phyloP scores from a whole-genome alignment of 64 coral and sea anemone genomes.

The Orbicella faveolata region DNA sequence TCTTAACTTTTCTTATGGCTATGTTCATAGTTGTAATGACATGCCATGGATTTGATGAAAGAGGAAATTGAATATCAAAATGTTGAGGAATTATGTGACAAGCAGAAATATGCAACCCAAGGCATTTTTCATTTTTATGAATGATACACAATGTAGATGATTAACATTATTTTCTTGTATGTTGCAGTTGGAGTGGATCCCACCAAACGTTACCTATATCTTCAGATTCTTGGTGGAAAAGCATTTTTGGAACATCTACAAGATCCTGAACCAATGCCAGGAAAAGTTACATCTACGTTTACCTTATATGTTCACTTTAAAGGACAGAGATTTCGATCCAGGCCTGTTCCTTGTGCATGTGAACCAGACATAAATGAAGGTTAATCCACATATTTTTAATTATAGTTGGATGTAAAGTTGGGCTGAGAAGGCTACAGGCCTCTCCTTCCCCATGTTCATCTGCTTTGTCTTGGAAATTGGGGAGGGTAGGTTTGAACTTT shows the following conservation, averaged over 20 bases:
- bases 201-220: slow-evolving; percentile 89
- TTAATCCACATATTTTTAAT: background rate
- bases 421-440: no score
- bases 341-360: slow-evolving; percentile 95
- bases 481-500: no score
- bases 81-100: no score
- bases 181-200: slow-evolving; percentile 86
- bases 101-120: no score
- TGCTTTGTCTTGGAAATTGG: no score
- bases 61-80: no score
- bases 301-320: slow-evolving; percentile 94
- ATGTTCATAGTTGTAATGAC: no score
- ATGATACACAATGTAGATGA: background rate
- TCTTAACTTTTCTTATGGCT: no score
- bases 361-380: slow-evolving; percentile 98
- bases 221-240: slow-evolving; percentile 95
- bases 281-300: slow-evolving; percentile 90
- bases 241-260: slow-evolving; percentile 98
- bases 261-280: slow-evolving; percentile 87
- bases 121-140: background rate
- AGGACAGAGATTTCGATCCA: slow-evolving; percentile 92
- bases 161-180: background rate
- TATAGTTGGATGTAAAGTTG: no score
- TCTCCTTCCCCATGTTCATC: no score
- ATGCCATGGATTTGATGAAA: no score